Base-by-base conservation (phyloP, 2,888 invertebrate genomes). In the Azorinus chamasolen region DNA sequence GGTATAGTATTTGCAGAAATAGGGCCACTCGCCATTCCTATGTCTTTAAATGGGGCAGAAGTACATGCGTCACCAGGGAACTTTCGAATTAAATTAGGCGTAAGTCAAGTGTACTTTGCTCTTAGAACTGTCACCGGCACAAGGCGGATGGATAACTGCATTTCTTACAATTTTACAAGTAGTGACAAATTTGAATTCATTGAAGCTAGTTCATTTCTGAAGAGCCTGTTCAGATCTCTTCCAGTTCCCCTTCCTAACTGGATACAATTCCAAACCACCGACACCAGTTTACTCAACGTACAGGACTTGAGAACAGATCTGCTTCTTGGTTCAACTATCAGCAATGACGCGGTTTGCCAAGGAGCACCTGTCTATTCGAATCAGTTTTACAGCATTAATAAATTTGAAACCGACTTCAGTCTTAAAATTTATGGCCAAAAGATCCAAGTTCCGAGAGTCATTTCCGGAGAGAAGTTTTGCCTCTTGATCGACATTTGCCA, bases 401-500 rank as follows among this genome's bases (percentile, higher is more conserved):
- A 58, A 25, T 71, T 79, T 24, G 59, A 46, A 5, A 25, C 62
- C 2, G 50, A 55, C 20, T 79, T 79, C 51, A 37, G 46, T 0
- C 43, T 79, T 1, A 53, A 50, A 43, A 22, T 79, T 10, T 68
- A 71, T 25, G 74, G 66, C 14, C 24, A 58, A 16, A 48, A 46
- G 18, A 53, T 74, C n/a, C 43, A 46, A 14, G 25, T 79, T 20
- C 73, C 73, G 6, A 53, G 57, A 18, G 54, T 59, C 18, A 12
- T 71, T 22, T 25, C 16, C 1, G 50, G 48, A 8, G 45, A 57
- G 10, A 66, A 79, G 18, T 74, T 74, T 41, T 79, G 79, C 37
- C 27, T 79, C 0, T 74, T 79, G 18, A 50, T 63, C 16, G 79
- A 79, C 43, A 58, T 74, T 20, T 79, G 79, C 20, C 66, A 74